Conservation (phyloP, 2,797 vertebrate species). For the Poecilia wingei region DNA sequence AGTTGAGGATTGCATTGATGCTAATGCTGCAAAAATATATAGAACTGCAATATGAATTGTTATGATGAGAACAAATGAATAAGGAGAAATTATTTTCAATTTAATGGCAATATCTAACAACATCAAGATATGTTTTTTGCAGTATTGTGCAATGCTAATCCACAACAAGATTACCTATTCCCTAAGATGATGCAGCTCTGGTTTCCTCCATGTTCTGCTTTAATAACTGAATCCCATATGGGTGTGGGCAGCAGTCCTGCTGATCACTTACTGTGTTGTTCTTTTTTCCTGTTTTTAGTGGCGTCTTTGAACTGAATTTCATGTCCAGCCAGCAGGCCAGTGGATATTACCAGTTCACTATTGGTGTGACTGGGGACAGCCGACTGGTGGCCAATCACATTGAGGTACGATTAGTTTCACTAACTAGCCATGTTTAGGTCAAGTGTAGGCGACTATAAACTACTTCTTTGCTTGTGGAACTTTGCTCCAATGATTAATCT, state of each 20-base stretch:
- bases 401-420: constrained; percentile 83
- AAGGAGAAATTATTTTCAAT: not conserved
- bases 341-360: constrained; percentile 94
- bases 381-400: constrained; percentile 91
- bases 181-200: not conserved
- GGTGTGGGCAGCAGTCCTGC: not conserved
- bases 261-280: not conserved
- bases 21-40: not conserved
- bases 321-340: constrained; percentile 90
- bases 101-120: not conserved
- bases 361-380: constrained; percentile 89
- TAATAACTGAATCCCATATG: not conserved
- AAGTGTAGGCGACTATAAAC: not conserved
- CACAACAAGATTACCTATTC: not conserved
- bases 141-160: too few relatives aligned
- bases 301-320: constrained; percentile 94
- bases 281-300: constrained; percentile 73
- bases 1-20: not conserved
- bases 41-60: not conserved
- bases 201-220: not conserved
- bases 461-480: not conserved
- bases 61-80: not conserved
- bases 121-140: not conserved
- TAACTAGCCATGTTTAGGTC: not conserved
- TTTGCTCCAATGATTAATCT: not conserved